Evolutionary conservation across 1,140 invertebrate species (phyloP).

Genomic region (Danaus plexippus): DNA sequence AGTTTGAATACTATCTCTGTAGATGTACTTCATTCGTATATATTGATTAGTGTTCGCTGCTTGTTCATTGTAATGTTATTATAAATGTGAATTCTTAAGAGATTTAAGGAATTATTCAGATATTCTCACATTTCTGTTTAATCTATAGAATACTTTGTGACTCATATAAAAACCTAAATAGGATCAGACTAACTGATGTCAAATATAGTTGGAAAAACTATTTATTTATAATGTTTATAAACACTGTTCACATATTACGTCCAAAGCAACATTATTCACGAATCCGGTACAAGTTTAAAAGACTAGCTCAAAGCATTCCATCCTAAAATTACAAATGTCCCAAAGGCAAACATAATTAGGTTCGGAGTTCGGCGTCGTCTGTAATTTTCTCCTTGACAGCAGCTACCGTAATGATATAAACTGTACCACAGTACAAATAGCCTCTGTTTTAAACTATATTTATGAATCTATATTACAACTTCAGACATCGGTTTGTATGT

Average conservation of each 20-base stretch:
- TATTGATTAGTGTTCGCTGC: conserved; percentile 24
- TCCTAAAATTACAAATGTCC: conserved; percentile 10
- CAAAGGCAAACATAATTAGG: conserved; percentile 30
- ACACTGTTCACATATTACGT: no score
- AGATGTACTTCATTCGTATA: conserved; percentile 46
- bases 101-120: no score
- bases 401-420: conserved; percentile 35
- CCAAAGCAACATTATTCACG: no score
- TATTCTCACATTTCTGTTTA: no score
- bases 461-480: no score
- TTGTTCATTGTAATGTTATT: conserved; percentile 22
- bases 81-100: conserved; percentile 4
- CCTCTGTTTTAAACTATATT: no score
- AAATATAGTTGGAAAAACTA: no score
- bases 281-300: no score
- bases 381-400: conserved; percentile 29
- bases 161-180: neutral
- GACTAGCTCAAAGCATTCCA: conserved; percentile 5
- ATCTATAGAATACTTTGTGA: neutral
- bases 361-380: conserved; percentile 22
- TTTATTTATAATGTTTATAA: no score
- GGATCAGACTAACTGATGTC: no score
- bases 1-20: conserved; percentile 56
- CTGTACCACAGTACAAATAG: conserved; percentile 13
- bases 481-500: no score